Evolutionary conservation across 2,113 vertebrate species (phyloP).

Genomic region (Camelus dromedarius): DNA sequence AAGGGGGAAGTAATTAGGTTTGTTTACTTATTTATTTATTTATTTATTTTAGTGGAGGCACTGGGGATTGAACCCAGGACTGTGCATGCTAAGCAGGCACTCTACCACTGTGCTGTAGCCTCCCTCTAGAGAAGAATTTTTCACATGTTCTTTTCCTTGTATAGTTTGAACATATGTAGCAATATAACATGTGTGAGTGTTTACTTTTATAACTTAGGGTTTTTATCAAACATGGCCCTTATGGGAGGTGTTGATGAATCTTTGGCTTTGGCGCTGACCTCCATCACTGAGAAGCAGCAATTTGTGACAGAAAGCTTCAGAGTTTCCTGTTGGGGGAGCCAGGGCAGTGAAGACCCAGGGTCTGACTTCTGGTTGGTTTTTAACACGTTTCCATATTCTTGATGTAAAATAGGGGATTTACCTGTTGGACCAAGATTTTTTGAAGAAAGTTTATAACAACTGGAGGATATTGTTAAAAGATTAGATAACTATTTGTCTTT

Average conservation of each 20-base stretch:
- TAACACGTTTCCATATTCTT: background rate
- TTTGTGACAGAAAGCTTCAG: constrained; percentile 69
- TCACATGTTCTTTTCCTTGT: background rate
- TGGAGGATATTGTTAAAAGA: background rate
- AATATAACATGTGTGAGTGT: background rate
- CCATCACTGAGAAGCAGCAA: constrained; percentile 54
- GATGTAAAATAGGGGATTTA: background rate
- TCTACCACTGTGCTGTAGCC: no score
- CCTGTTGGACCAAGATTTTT: constrained; percentile 47
- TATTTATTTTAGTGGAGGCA: no score
- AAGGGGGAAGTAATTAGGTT: no score
- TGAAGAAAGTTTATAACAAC: constrained; percentile 18
- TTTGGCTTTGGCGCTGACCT: constrained; percentile 12
- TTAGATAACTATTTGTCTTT: background rate
- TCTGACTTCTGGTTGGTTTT: constrained; percentile 47
- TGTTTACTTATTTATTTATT: no score
- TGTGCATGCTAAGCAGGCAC: no score
- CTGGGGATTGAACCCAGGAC: no score
- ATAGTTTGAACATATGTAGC: background rate
- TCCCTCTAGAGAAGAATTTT: background rate
- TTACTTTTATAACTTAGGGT: background rate
- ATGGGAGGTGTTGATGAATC: constrained; percentile 27
- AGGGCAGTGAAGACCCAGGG: constrained; percentile 47
- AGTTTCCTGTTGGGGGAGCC: constrained; percentile 52
- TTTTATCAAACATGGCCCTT: background rate